Conservation (phyloP, 1,140 invertebrate genomes). For the Cyphomyrmex costatus region DNA sequence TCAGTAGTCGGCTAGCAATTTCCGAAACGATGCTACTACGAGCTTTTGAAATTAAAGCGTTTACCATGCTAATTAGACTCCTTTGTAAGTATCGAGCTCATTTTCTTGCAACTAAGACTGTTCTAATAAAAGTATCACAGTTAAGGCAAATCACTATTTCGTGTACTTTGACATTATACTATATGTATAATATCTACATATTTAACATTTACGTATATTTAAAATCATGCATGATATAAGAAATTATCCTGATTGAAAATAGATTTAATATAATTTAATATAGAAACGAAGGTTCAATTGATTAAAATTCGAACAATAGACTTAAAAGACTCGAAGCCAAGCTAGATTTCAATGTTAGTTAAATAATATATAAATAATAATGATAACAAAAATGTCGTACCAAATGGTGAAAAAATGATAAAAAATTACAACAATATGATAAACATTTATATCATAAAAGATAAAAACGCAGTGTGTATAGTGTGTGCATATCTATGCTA, state of each 20-base stretch:
- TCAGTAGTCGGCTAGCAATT: conserved; percentile 26
- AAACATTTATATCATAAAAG: no score
- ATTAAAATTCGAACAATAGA: no score
- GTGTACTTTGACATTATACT: background rate
- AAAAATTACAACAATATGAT: no score
- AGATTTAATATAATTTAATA: no score
- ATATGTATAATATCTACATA: background rate
- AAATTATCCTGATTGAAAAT: background rate
- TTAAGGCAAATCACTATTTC: background rate
- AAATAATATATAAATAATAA: no score
- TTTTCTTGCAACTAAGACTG: conserved; percentile 1
- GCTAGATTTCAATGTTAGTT: no score
- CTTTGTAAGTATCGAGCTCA: background rate
- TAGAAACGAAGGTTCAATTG: no score
- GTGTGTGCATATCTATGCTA: no score
- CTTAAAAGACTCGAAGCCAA: no score
- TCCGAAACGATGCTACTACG: conserved; percentile 14
- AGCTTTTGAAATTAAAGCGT: conserved; percentile 32
- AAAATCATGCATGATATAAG: background rate
- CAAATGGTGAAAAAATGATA: no score
- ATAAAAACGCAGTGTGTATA: no score
- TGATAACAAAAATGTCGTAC: no score
- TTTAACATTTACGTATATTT: conserved; percentile 2
- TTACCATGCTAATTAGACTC: conserved; percentile 43
- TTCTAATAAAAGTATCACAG: conserved; percentile 21